A percentile compares a stretch with the other conserved stretches of the same genome.
Conservation (phyloP, 2,797 vertebrate species). For the Podargus strigoides region DNA sequence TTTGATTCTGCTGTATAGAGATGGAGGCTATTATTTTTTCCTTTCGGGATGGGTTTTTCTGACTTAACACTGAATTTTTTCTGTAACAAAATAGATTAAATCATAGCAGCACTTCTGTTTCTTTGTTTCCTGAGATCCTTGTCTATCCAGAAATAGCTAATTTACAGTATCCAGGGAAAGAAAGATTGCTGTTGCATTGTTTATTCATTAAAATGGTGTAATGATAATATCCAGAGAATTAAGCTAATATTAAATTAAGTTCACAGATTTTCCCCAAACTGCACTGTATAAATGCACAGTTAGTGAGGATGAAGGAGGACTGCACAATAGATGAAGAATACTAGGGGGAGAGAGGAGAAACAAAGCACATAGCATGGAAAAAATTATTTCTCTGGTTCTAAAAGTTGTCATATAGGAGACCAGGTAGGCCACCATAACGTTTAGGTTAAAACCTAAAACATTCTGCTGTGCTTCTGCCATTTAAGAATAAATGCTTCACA, state of each 20-base stretch:
- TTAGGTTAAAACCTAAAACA: not conserved
- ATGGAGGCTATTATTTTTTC: not conserved
- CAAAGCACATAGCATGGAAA: not conserved
- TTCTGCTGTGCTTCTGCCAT: not conserved
- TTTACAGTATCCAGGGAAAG: not conserved
- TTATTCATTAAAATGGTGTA: not conserved
- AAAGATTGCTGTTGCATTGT: not conserved
- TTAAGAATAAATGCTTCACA: not conserved
- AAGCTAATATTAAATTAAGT: not conserved
- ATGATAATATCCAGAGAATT: not conserved
- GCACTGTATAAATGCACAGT: not conserved
- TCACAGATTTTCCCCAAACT: rapidly evolving
- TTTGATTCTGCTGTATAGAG: not conserved
- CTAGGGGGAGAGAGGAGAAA: not conserved
- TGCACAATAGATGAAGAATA: not conserved
- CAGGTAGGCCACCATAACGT: not conserved
- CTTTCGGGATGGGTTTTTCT: not conserved
- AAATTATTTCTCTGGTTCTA: not conserved
- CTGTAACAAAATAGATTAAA: not conserved
- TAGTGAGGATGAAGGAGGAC: not conserved
- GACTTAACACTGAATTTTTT: not conserved
- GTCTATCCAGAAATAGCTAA: not conserved
- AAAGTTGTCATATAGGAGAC: not conserved
- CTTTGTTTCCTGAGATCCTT: not conserved
- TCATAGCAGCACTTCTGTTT: not conserved